Base-by-base conservation (phyloP, 2,888 invertebrate genomes). In the Pycnomerus fuliginosus region DNA sequence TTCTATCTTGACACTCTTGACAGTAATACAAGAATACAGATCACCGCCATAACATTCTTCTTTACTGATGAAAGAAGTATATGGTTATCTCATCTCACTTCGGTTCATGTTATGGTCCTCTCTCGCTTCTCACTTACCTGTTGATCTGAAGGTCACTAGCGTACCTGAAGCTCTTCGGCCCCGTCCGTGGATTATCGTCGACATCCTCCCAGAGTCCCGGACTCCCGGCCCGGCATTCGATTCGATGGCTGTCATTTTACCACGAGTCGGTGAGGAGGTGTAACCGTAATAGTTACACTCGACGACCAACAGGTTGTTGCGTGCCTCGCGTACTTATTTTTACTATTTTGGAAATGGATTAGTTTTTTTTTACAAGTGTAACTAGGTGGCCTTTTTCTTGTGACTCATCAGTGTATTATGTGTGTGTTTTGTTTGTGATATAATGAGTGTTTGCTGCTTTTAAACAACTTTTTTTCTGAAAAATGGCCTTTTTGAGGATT, bases 231-330 rank as follows among this genome's bases (percentile, higher is more conserved):
- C 41, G 37, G 31, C 44, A 27, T 46, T 45, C 38, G 39, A 51
- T 47, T n/a, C n/a, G n/a, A n/a, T n/a, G n/a, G n/a, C n/a, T 54
- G 48, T 52, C 56, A 56, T 54, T 56, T 49, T 46, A 33, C 29
- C 39, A 34, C 41, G 46, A 58, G 58, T 52, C 40, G 43, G 54
- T 50, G 46, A 52, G 50, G 52, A 53, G 25, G 50, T 46, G 44
- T 34, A 34, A 24, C 33, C 34, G 42, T 14, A n/a, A n/a, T 44
- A 28, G 37, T 44, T 17, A 2, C 7, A 5, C 12, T 25, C 17
- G 16, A 25, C 35, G 24, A 23, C 48, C 58, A 56, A 58, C 58
- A 58, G 55, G 57, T 57, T 50, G 55, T 45, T 48, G 57, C 34
- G 50, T 48, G 44, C n/a, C n/a, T n/a, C n/a, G n/a, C 39, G 56